These are phyloP conservation scores for Brachionus koreanus DNA, from an alignment of 1,140 invertebrate genomes.

Conservation along the genomic window DNA sequence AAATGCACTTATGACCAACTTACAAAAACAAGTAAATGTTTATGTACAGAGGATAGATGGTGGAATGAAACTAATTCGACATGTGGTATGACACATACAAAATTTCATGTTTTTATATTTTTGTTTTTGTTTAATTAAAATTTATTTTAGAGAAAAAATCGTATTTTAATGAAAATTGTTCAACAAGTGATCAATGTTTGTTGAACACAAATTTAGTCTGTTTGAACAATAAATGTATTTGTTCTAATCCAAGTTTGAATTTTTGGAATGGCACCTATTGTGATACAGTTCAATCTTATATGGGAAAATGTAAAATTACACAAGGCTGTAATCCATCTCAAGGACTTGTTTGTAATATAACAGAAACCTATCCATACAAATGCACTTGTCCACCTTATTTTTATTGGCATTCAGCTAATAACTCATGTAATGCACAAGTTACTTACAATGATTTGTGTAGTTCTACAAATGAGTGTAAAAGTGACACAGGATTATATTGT, in stretches of 20 bases:
- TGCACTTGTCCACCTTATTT: not conserved
- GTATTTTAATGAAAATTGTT: not conserved
- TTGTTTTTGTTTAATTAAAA: not conserved
- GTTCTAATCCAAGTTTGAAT: not conserved
- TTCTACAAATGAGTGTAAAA: not conserved
- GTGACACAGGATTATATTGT: not conserved
- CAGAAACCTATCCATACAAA: not conserved
- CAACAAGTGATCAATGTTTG: not conserved
- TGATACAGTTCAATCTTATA: not conserved
- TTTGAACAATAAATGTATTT: not conserved
- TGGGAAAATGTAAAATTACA: not conserved
- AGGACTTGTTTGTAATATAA: constrained; percentile 27
- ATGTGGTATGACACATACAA: not conserved
- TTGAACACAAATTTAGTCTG: constrained; percentile 10
- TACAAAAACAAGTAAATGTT: not conserved
- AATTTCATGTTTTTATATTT: not conserved
- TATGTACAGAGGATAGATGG: not conserved
- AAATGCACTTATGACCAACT: not conserved
- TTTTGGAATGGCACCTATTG: constrained; percentile 42
- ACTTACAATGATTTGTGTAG: not conserved
- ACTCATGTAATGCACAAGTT: not conserved
- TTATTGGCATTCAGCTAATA: not conserved
- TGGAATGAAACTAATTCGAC: not conserved
- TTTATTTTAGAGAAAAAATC: not conserved
- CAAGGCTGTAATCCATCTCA: constrained; percentile 12